phyloP scores from a whole-genome alignment of 2,888 invertebrate species.

The Acronicta psi region DNA sequence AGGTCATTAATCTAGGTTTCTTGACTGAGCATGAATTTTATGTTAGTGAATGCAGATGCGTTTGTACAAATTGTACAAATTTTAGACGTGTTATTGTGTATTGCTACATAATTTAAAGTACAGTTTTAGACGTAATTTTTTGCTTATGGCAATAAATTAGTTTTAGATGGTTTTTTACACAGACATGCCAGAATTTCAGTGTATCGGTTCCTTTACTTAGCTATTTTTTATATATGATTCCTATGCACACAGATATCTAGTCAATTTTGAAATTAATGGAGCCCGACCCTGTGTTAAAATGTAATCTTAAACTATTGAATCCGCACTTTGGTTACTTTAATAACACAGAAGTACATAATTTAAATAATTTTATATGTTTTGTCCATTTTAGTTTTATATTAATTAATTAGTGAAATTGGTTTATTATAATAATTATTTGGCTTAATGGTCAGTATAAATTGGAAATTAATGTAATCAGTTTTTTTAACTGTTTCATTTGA shows the following conservation, averaged over 20 bases:
- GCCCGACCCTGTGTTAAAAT: constrained; percentile 78
- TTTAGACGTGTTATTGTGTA: constrained; percentile 81
- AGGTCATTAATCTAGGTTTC: constrained; percentile 70
- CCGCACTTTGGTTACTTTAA: constrained; percentile 77
- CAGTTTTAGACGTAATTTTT: constrained; percentile 80
- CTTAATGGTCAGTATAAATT: constrained; percentile 79
- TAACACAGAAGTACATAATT: constrained; percentile 81
- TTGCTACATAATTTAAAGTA: constrained; percentile 85
- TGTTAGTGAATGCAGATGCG: constrained; percentile 73
- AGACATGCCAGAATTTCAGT: constrained; percentile 84
- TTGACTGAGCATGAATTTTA: constrained; percentile 77
- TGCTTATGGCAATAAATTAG: constrained; percentile 84
- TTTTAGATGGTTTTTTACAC: constrained; percentile 78
- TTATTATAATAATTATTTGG: constrained; percentile 75
- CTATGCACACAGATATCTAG: constrained; percentile 89
- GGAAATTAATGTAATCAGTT: constrained; percentile 71
- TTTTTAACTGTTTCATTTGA: constrained; percentile 75
- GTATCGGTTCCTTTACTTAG: constrained; percentile 88
- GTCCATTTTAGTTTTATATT: constrained; percentile 83
- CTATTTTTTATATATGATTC: constrained; percentile 86
- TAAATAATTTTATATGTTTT: constrained; percentile 81
- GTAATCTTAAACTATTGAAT: constrained; percentile 73
- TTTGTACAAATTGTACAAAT: constrained; percentile 87
- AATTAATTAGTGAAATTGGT: constrained; percentile 81
- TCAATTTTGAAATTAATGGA: constrained; percentile 88